Conservation (phyloP, 37 sponge, comb jelly and placozoan species). For the Crambe crambe region DNA sequence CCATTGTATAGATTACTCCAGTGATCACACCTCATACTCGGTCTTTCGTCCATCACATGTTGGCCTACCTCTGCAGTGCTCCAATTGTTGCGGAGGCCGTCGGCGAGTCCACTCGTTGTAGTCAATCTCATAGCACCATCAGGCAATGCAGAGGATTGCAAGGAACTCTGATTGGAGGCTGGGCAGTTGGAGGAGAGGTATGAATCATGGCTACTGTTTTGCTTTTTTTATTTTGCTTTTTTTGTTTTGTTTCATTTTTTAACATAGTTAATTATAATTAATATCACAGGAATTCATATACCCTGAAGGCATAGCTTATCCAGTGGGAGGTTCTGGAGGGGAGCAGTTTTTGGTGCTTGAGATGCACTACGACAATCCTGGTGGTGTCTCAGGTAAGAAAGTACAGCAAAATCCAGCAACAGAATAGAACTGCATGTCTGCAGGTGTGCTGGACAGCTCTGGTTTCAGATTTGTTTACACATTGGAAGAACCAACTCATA, state of each 20-base stretch:
- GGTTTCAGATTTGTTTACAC: constrained; percentile 50
- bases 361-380: constrained; percentile 77
- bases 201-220: too few relatives aligned
- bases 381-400: not conserved
- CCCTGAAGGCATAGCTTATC: constrained; percentile 66
- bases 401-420: not conserved
- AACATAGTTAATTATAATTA: not conserved
- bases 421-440: not conserved
- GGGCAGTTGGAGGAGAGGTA: constrained; percentile 65
- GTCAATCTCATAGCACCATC: not conserved
- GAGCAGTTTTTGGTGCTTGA: constrained; percentile 36
- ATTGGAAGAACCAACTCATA: constrained; percentile 4
- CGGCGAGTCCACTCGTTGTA: constrained; percentile 4
- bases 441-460: constrained; percentile 60
- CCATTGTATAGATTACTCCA: constrained; percentile 22
- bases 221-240: too few relatives aligned
- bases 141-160: not conserved
- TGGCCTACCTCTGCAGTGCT: constrained; percentile 20
- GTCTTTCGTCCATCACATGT: constrained; percentile 48
- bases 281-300: constrained; percentile 48
- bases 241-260: not conserved
- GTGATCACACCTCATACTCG: constrained; percentile 1
- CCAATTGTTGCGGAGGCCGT: not conserved
- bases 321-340: constrained; percentile 63
- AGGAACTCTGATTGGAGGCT: constrained; percentile 31